Evolutionary conservation across 2,888 invertebrate species (phyloP).

Genomic region (Brassicogethes aeneus): DNA sequence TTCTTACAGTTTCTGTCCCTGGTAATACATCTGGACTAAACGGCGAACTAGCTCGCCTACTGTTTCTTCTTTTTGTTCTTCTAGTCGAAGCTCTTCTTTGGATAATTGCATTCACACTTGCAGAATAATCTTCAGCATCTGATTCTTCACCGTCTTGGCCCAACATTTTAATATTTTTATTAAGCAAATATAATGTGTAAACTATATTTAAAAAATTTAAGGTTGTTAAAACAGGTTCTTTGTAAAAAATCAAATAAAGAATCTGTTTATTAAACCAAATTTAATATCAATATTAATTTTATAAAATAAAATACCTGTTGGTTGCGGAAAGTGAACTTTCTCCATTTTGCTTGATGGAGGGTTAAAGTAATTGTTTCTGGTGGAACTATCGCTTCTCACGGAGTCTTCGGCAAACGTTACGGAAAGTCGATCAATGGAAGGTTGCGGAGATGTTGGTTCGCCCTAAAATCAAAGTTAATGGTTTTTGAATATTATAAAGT

Average conservation of each 20-base stretch:
- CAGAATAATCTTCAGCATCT: constrained; percentile 80
- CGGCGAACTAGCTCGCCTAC: constrained; percentile 52
- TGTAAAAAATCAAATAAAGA: neutral
- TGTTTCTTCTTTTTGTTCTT: constrained; percentile 56
- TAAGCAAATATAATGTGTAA: too few relatives aligned
- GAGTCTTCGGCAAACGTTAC: constrained; percentile 62
- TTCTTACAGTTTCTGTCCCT: constrained; percentile 35
- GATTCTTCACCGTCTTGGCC: constrained; percentile 45
- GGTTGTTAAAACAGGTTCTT: neutral
- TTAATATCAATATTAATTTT: neutral
- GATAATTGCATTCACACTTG: constrained; percentile 76
- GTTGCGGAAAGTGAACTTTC: constrained; percentile 27
- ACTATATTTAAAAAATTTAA: neutral
- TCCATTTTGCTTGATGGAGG: constrained; percentile 24
- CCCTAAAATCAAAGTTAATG: constrained; percentile 30
- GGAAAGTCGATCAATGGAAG: constrained; percentile 60
- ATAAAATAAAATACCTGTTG: constrained; percentile 14
- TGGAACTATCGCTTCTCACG: constrained; percentile 25
- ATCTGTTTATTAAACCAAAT: too few relatives aligned
- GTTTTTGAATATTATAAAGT: neutral
- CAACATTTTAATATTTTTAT: too few relatives aligned
- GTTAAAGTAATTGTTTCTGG: constrained; percentile 18
- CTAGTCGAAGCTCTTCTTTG: constrained; percentile 69
- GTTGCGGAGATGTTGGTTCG: constrained; percentile 57
- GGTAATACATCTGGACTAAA: constrained; percentile 43